A percentile compares a stretch with the other conserved stretches of the same genome.
Evolutionary conservation across 1,140 invertebrate species (phyloP).

Genomic region (Cotesia typhae): DNA sequence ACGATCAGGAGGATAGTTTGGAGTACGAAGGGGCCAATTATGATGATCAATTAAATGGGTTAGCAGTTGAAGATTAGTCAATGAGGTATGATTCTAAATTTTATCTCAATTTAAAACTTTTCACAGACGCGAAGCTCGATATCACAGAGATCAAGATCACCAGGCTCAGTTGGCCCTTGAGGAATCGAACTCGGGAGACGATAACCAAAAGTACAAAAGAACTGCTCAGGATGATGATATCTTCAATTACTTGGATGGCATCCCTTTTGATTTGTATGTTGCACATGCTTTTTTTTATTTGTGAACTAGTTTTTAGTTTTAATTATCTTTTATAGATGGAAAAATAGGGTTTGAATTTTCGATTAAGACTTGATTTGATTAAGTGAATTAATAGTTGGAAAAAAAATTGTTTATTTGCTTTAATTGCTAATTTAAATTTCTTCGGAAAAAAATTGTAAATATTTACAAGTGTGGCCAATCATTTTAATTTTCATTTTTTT

Average conservation of each 20-base stretch:
- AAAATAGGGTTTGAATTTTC: too few species aligned
- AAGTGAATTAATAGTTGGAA: too few species aligned
- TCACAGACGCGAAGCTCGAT: conserved; percentile 34
- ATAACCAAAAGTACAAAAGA: conserved; percentile 5
- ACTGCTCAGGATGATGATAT: background rate
- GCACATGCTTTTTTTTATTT: background rate
- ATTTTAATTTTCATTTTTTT: too few species aligned
- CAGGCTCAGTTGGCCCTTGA: background rate
- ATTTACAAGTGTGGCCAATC: too few species aligned
- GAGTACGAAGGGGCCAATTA: background rate
- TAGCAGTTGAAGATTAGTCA: conserved; percentile 29
- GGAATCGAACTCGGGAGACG: conserved; percentile 4
- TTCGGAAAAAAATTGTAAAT: too few species aligned
- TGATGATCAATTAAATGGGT: conserved; percentile 21
- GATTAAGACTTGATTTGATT: too few species aligned
- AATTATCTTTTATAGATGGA: too few species aligned
- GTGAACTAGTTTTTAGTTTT: background rate
- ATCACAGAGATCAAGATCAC: conserved; percentile 29
- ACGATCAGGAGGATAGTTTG: conserved; percentile 22
- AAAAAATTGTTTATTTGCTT: too few species aligned
- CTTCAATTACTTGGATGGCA: background rate
- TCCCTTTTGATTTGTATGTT: too few species aligned
- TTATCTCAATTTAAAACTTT: conserved; percentile 28
- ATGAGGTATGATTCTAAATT: conserved; percentile 28
- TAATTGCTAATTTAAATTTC: too few species aligned